These are phyloP conservation scores for Eunapius fragilis DNA, from an alignment of 37 sponge, comb jelly and placozoan genomes.

Conservation along the genomic window DNA sequence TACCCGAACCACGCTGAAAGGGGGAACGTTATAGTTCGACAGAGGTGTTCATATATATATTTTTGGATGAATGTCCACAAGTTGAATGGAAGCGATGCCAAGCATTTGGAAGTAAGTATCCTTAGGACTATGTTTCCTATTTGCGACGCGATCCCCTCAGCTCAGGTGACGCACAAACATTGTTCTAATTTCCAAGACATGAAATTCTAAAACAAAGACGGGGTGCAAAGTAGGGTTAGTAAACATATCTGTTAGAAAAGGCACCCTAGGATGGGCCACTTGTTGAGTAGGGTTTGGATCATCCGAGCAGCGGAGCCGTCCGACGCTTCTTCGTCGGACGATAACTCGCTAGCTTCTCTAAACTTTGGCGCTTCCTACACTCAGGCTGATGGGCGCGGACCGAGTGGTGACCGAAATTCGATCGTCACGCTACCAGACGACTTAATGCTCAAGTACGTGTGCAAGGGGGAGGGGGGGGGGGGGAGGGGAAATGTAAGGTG, in stretches of 20 bases:
- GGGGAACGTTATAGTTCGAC: too few species aligned
- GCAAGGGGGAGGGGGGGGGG: neutral
- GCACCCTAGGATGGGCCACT: constrained; percentile 10
- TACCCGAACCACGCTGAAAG: neutral
- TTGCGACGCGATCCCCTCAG: neutral
- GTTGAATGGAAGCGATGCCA: neutral
- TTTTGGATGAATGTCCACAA: neutral
- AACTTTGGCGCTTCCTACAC: neutral
- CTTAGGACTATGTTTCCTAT: too few species aligned
- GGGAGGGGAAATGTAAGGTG: neutral
- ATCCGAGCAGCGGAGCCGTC: neutral
- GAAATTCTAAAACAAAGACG: neutral
- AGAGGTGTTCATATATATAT: neutral
- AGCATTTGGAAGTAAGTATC: neutral
- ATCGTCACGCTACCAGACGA: neutral
- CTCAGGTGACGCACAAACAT: neutral
- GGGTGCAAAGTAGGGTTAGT: neutral
- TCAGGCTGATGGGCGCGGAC: neutral
- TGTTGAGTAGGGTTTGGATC: constrained; percentile 21
- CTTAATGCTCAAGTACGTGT: neutral
- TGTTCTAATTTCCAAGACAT: neutral
- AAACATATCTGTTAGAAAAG: neutral
- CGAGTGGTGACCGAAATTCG: neutral
- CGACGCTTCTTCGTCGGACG: neutral
- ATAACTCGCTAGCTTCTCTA: neutral